phyloP scores from a whole-genome alignment of 2,888 invertebrate genomes.

The Xestia rhomboidea region DNA sequence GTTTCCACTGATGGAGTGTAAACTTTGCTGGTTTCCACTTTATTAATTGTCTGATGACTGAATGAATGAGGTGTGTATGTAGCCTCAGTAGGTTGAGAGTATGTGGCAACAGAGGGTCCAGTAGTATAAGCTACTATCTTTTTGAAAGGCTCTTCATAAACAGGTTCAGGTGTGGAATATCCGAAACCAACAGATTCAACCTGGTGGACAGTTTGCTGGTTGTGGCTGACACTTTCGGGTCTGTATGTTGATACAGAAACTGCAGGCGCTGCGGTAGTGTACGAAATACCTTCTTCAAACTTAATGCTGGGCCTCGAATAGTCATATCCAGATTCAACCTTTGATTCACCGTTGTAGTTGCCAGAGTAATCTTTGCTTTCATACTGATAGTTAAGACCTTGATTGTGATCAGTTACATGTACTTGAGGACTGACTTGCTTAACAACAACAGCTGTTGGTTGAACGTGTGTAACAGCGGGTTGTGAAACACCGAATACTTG shows the following conservation, averaged over 20 bases:
- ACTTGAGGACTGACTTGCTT: slow-evolving; percentile 79
- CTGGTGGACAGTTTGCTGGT: slow-evolving; percentile 82
- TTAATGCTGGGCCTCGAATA: slow-evolving; percentile 82
- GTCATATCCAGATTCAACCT: slow-evolving; percentile 77
- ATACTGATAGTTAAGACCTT: slow-evolving; percentile 77
- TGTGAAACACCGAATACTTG: slow-evolving; percentile 86
- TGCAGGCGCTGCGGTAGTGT: slow-evolving; percentile 80
- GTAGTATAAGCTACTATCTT: slow-evolving; percentile 86
- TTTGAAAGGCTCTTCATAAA: slow-evolving; percentile 84
- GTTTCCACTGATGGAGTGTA: slow-evolving; percentile 70
- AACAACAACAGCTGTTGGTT: slow-evolving; percentile 80
- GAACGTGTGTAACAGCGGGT: slow-evolving; percentile 85
- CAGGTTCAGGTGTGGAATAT: slow-evolving; percentile 80
- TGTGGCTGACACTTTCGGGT: slow-evolving; percentile 81
- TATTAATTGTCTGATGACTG: slow-evolving; percentile 82
- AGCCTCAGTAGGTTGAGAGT: slow-evolving; percentile 76
- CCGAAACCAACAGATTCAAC: slow-evolving; percentile 78
- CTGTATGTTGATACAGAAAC: slow-evolving; percentile 81
- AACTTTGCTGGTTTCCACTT: slow-evolving; percentile 73
- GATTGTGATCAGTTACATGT: slow-evolving; percentile 77
- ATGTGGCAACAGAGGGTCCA: slow-evolving; percentile 76
- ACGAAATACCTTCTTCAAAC: slow-evolving; percentile 83
- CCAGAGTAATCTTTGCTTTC: slow-evolving; percentile 70
- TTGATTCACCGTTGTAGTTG: slow-evolving; percentile 47
- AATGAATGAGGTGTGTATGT: slow-evolving; percentile 79